Percentiles rank a stretch among this genome's conserved stretches.
These are phyloP conservation scores for Chironomus striatipennis DNA, from an alignment of 1,140 invertebrate genomes.

Conservation along the genomic window DNA sequence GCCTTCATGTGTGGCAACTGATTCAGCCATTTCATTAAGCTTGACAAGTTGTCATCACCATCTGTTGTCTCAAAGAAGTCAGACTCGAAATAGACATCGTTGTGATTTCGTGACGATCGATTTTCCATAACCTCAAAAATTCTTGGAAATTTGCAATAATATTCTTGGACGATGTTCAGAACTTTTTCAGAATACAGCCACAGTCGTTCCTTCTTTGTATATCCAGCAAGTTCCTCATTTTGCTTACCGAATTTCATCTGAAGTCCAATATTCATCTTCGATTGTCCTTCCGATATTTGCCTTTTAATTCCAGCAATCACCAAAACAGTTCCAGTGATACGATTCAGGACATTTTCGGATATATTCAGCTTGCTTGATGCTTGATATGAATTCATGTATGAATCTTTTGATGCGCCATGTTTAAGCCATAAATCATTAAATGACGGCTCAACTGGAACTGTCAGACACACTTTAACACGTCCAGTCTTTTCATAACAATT, in stretches of 20 bases:
- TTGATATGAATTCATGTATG: conserved; percentile 36
- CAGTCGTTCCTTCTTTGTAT: conserved; percentile 60
- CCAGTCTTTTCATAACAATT: conserved; percentile 33
- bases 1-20: conserved; percentile 28
- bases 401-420: conserved; percentile 33
- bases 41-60: conserved; percentile 38
- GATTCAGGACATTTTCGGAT: conserved; percentile 58
- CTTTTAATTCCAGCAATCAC: conserved; percentile 45
- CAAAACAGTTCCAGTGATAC: conserved; percentile 75
- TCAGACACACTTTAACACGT: conserved; percentile 35
- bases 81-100: conserved; percentile 54
- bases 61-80: conserved; percentile 53
- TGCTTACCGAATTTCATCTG: conserved; percentile 84
- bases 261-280: conserved; percentile 78
- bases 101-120: conserved; percentile 33
- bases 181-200: conserved; percentile 80
- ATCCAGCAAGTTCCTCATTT: conserved; percentile 66
- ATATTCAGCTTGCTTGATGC: conserved; percentile 44
- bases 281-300: conserved; percentile 37
- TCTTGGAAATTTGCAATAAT: conserved; percentile 61
- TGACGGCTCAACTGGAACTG: conserved; percentile 39
- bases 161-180: conserved; percentile 58
- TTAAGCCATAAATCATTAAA: conserved; percentile 33
- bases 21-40: conserved; percentile 4
- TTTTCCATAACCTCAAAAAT: conserved; percentile 55